Percentiles rank a stretch among this genome's conserved stretches.
These are phyloP conservation scores for Varanus komodoensis DNA, from an alignment of 2,113 vertebrate genomes.

Conservation along the genomic window DNA sequence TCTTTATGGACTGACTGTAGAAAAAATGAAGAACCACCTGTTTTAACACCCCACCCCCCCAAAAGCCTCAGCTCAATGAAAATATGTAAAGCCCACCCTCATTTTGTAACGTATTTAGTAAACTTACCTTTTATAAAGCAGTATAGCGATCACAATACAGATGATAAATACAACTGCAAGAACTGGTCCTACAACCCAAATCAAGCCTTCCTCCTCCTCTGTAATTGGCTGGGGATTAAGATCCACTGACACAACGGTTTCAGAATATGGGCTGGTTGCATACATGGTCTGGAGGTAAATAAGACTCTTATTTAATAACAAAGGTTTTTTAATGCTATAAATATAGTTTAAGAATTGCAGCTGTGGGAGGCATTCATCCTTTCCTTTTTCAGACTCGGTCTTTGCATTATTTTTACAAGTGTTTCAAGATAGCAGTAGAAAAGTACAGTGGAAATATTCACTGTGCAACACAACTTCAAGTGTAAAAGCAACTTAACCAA, in stretches of 20 bases:
- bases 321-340: constrained; percentile 14
- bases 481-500: constrained; percentile 40
- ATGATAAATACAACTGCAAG: constrained; percentile 99
- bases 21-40: background rate
- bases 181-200: constrained; percentile 98
- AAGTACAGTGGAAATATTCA: constrained; percentile 9
- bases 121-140: constrained; percentile 97
- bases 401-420: constrained; percentile 15
- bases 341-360: background rate
- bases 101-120: constrained; percentile 34
- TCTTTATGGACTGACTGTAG: background rate
- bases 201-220: constrained; percentile 98
- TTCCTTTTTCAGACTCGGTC: background rate
- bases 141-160: constrained; percentile 98
- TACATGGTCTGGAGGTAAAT: constrained; percentile 90
- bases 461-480: constrained; percentile 50
- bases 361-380: background rate
- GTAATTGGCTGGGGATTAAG: constrained; percentile 95
- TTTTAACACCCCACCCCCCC: background rate
- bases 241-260: constrained; percentile 94
- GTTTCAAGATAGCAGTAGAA: constrained; percentile 16
- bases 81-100: background rate
- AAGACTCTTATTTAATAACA: constrained; percentile 45
- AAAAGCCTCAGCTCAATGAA: background rate
- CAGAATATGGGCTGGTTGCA: constrained; percentile 96